phyloP scores from a whole-genome alignment of 1,140 invertebrate species.

The Heliconius hewitsoni region DNA sequence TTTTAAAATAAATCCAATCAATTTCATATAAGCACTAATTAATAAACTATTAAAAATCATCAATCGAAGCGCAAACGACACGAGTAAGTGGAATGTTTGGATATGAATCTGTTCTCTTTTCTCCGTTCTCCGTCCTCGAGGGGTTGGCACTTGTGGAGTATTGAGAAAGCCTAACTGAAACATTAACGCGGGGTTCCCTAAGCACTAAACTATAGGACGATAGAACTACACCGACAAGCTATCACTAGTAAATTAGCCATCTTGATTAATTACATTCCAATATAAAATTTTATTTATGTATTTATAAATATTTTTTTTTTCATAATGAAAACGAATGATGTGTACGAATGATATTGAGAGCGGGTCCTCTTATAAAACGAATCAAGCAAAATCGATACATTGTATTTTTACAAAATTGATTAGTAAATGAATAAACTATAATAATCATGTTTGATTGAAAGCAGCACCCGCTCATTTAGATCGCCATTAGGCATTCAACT shows the following conservation, averaged over 20 bases:
- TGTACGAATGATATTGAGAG: constrained; percentile 64
- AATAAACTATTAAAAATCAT: not conserved
- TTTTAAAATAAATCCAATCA: not conserved
- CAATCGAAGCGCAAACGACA: not conserved
- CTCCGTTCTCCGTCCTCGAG: constrained; percentile 40
- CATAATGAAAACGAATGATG: constrained; percentile 64
- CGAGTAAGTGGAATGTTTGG: constrained; percentile 62
- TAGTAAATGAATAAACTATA: not conserved
- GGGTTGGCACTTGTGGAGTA: constrained; percentile 72
- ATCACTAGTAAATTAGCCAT: constrained; percentile 54
- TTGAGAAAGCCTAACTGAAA: constrained; percentile 27
- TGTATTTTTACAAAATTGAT: not conserved
- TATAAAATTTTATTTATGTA: constrained; percentile 49
- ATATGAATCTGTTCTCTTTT: constrained; percentile 43
- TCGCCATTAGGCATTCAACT: not conserved
- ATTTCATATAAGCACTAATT: not conserved
- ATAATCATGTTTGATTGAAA: not conserved
- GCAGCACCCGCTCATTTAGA: not conserved
- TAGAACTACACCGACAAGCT: constrained; percentile 59
- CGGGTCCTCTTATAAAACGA: not conserved
- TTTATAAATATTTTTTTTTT: constrained; percentile 45
- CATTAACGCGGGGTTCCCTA: constrained; percentile 1
- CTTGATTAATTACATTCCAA: constrained; percentile 44
- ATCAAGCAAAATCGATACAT: not conserved
- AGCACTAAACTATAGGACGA: constrained; percentile 15